These are phyloP conservation scores for Notiomystis cincta DNA, from an alignment of 2,113 vertebrate genomes.

Conservation along the genomic window DNA sequence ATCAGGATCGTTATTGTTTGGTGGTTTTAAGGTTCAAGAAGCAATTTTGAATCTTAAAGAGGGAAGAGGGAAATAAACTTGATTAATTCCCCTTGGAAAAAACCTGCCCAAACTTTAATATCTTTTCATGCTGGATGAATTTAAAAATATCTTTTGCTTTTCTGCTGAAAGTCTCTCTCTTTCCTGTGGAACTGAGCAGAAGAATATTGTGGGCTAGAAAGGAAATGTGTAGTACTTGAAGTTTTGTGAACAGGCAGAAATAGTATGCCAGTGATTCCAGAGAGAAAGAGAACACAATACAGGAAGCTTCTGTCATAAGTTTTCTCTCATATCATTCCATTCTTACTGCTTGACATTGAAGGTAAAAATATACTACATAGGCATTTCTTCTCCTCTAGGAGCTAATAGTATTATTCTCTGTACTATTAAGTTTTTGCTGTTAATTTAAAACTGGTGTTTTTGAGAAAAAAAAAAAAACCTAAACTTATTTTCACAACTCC, in stretches of 20 bases:
- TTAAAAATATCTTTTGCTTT: background rate
- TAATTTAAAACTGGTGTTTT: background rate
- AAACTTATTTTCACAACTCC: background rate
- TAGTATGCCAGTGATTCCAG: background rate
- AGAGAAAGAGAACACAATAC: background rate
- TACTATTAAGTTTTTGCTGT: background rate
- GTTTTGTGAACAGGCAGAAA: background rate
- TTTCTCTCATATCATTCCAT: background rate
- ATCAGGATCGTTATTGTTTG: background rate
- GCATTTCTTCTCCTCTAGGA: background rate
- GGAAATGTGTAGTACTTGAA: background rate
- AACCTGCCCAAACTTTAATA: background rate
- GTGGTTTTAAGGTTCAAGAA: background rate
- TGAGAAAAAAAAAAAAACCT: background rate
- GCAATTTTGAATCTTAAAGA: background rate
- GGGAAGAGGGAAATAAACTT: background rate
- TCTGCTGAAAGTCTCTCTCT: background rate
- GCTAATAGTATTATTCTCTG: background rate
- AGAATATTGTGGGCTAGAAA: background rate
- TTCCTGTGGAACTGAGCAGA: background rate
- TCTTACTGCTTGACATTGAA: background rate
- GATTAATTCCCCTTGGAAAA: background rate
- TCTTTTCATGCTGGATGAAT: background rate
- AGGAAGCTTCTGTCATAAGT: background rate
- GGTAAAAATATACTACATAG: background rate